These are phyloP conservation scores for Xiphias gladius DNA, from an alignment of 2,113 vertebrate species.

Conservation along the genomic window DNA sequence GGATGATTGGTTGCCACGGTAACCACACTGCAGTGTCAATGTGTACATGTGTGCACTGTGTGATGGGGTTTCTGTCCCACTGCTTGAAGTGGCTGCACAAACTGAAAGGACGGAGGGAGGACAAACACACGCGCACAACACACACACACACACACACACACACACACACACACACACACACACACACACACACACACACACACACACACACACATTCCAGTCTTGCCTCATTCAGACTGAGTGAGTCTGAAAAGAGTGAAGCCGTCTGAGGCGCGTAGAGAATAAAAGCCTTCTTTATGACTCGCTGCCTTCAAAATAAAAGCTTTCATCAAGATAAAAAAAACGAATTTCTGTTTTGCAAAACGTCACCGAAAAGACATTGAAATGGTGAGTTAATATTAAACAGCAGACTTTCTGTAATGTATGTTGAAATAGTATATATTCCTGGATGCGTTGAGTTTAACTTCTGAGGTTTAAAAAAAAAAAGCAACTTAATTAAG, in stretches of 20 bases:
- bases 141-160: slow-evolving; percentile 39
- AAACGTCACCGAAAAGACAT: no score
- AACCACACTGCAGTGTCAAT: slow-evolving; percentile 61
- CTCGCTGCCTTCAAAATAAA: slow-evolving; percentile 50
- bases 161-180: slow-evolving; percentile 1
- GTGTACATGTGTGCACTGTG: slow-evolving; percentile 4
- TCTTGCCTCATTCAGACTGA: slow-evolving; percentile 40
- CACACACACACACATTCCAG: not conserved
- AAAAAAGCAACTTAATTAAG: no score
- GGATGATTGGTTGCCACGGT: slow-evolving; percentile 62
- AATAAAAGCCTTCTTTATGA: slow-evolving; percentile 32
- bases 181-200: slow-evolving; percentile 39
- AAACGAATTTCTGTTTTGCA: not conserved
- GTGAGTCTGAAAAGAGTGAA: slow-evolving; percentile 59
- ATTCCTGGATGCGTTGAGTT: no score
- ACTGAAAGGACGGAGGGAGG: slow-evolving; percentile 40
- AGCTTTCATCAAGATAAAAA: not conserved
- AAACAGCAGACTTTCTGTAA: no score
- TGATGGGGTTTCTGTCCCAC: slow-evolving; percentile 21
- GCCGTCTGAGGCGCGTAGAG: slow-evolving; percentile 12
- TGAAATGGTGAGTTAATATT: no score
- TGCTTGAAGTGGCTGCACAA: slow-evolving; percentile 45
- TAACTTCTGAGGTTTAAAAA: no score
- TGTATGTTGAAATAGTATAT: no score
- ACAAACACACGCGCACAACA: slow-evolving; percentile 15